These are phyloP conservation scores for Holothuria glaberrima DNA, from an alignment of 35 echinoderm and acorn worm species.

Conservation along the genomic window DNA sequence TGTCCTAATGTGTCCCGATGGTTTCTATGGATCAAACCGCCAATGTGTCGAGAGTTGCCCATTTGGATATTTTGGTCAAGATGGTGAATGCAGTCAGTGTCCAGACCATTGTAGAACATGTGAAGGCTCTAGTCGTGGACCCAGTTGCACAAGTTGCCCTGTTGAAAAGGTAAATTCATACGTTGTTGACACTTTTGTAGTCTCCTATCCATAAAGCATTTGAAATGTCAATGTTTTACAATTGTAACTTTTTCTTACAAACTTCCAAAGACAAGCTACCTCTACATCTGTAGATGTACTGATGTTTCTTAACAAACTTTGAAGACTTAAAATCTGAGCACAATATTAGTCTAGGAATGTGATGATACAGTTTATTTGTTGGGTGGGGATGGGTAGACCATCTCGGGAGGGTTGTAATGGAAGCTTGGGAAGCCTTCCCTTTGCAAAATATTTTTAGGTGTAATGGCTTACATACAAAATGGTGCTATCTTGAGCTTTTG, in stretches of 20 bases:
- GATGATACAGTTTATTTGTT: too few relatives aligned
- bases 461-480: too few relatives aligned
- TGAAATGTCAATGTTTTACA: not conserved
- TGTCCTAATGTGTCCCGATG: not conserved
- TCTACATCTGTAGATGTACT: too few relatives aligned
- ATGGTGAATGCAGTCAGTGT: not conserved
- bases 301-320: too few relatives aligned
- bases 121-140: slow-evolving; percentile 3
- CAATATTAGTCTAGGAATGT: too few relatives aligned
- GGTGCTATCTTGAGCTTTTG: too few relatives aligned
- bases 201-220: not conserved
- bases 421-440: too few relatives aligned
- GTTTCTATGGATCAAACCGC: not conserved
- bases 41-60: slow-evolving; percentile 1
- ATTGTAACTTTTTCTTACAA: not conserved
- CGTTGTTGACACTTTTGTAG: not conserved
- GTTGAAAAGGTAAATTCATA: slow-evolving; percentile 24
- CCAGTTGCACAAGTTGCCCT: slow-evolving; percentile 22
- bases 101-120: slow-evolving; percentile 15
- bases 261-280: too few relatives aligned
- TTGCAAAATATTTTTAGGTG: too few relatives aligned
- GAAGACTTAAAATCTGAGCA: too few relatives aligned
- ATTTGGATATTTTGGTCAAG: slow-evolving; percentile 31
- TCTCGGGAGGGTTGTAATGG: too few relatives aligned
- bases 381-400: too few relatives aligned